These are phyloP conservation scores for Orussus abietinus DNA, from an alignment of 1,140 invertebrate species.

Conservation along the genomic window DNA sequence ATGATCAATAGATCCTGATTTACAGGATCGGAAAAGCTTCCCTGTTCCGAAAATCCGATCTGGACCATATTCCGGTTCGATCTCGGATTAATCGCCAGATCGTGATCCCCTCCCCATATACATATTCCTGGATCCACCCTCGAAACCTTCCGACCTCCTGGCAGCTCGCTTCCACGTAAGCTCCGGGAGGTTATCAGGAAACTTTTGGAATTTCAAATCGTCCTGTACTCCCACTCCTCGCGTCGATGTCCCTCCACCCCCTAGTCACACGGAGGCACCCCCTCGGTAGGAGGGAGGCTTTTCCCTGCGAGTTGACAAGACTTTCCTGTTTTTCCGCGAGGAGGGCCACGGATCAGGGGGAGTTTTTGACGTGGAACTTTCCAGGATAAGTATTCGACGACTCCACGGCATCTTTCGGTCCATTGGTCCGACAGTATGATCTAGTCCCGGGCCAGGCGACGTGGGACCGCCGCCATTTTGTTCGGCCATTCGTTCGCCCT, in stretches of 20 bases:
- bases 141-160: no score
- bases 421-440: conserved; percentile 49
- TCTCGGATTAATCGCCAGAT: no score
- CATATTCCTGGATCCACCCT: no score
- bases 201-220: conserved; percentile 42
- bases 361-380: conserved; percentile 19
- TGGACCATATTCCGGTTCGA: no score
- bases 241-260: not conserved
- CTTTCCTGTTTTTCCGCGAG: conserved; percentile 27
- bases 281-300: no score
- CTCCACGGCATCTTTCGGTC: conserved; percentile 42
- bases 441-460: conserved; percentile 28
- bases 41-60: no score
- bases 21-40: no score
- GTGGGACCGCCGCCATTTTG: conserved; percentile 13
- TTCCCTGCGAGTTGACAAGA: conserved; percentile 20
- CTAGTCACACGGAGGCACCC: no score
- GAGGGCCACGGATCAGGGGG: conserved; percentile 7
- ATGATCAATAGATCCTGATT: no score
- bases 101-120: no score
- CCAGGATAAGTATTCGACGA: conserved; percentile 20
- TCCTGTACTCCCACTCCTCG: conserved; percentile 9
- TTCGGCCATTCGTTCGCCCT: conserved; percentile 27
- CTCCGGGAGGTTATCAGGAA: conserved; percentile 30
- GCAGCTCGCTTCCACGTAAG: no score